Base-by-base conservation (phyloP, 2,113 vertebrate species). In the Marmota monax region DNA sequence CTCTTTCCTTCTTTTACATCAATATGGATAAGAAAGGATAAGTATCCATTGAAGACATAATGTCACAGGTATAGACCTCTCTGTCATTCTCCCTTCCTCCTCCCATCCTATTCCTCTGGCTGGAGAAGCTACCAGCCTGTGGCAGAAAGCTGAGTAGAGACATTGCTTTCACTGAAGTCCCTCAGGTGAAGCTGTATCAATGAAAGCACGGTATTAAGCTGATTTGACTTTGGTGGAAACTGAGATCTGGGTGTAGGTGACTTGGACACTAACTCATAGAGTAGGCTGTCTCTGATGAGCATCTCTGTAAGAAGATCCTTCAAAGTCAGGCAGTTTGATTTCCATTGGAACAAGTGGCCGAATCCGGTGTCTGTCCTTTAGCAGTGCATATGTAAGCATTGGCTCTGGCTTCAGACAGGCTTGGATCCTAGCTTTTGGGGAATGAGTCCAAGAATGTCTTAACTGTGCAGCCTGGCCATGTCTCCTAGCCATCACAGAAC, bases 291-390 rank as follows among this genome's bases (percentile, higher is more conserved):
- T 92, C 80, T 37, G 67, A 83, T 10, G 9, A 87, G 58, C 79
- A 90, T 96, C 89, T 96, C 42, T 86, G 83, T 95, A 96, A 97
- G 83, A 96, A 91, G 93, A 98, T 92, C 93, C 85, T 74, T 94
- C 88, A 91, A 77, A 97, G 70, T 65, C 37, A 39, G 84, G 63
- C 17, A 1, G 7, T 72, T 94, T 69, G 86, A 83, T 53, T 93
- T 94, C 61, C 91, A 18, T 10, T 86, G 77, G 92, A 95, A 18
- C 79, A 82, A 96, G 29, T 61, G 29, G 22, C 58, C 76, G 74
- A 74, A 85, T 91, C 90, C 29, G 73, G 23, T 95, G 82, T 95
- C 84, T 96, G 84, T 96, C 86, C 90, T 91, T 90, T 77, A 83
- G 70, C 58, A 77, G 76, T 87, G 95, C 79, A 42, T 20, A 37